A percentile compares a stretch with the other conserved stretches of the same genome.
Evolutionary conservation across 2,888 invertebrate genomes (phyloP).

Genomic region (Hartigia nigra): DNA sequence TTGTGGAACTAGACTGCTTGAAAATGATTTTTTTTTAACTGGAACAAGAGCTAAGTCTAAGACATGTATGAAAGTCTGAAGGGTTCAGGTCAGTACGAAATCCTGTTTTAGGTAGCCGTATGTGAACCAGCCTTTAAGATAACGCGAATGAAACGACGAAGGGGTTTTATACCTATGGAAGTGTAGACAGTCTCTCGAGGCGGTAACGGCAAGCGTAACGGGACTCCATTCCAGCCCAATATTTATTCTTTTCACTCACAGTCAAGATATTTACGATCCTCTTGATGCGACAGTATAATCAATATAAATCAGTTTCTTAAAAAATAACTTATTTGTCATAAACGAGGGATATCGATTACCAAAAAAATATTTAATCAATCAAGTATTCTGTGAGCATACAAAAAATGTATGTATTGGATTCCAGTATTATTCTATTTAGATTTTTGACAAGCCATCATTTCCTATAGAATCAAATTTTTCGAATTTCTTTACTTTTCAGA

Average conservation of each 20-base stretch:
- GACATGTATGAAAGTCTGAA: neutral
- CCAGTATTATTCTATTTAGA: neutral
- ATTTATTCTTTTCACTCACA: conserved; percentile 60
- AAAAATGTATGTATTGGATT: neutral
- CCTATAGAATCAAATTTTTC: neutral
- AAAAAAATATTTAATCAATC: neutral
- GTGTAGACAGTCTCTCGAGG: conserved; percentile 49
- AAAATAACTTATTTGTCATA: neutral
- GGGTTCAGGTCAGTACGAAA: neutral
- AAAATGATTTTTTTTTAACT: neutral
- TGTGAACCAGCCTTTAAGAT: conserved; percentile 10
- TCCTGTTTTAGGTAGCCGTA: neutral
- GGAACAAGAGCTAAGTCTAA: neutral
- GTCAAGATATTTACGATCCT: conserved; percentile 20
- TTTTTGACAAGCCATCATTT: neutral
- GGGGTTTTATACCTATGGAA: conserved; percentile 35
- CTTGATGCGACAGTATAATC: neutral
- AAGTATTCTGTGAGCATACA: neutral
- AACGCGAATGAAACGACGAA: conserved; percentile 38
- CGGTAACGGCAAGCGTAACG: conserved; percentile 66
- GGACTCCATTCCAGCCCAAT: conserved; percentile 63
- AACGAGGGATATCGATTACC: neutral
- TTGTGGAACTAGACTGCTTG: neutral
- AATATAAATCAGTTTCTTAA: neutral
- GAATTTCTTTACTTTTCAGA: neutral